Evolutionary conservation across 2,113 vertebrate species (phyloP), one percentile per base, ranked within the genome.

Genomic region (Lethenteron camtschaticum): DNA sequence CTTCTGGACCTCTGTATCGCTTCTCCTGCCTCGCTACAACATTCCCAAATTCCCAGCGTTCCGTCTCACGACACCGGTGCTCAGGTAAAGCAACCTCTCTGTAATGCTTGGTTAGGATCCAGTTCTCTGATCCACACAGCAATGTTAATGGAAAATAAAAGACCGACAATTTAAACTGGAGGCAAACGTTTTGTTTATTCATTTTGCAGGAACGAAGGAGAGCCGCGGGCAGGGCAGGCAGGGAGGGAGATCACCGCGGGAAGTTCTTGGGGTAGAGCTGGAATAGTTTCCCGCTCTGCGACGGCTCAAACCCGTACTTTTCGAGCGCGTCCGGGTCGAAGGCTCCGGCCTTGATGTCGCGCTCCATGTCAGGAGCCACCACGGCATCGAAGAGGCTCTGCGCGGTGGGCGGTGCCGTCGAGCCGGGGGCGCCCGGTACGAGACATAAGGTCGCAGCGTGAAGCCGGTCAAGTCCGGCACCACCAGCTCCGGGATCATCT

Each of bases 181-280:
- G 41, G 6, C 41, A 41, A 41, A 41, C 41, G 41, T 41, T 41
- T 41, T 41, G 41, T 41, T 41, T 41, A 41, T 41, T 41, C 41
- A 41, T 41, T 41, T 41, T 7, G 41, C 41, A 41, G 41, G 41
- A 41, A 41, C 5, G 5, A 41, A 41, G 41, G 41, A 41, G 41
- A 41, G 6, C 41, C 41, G 41, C 5, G 41, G 41, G 41, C 41
- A 41, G 41, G 41, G 41, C 41, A 41, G 41, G 41, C 41, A 7
- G 41, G 41, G 41, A 41, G 41, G 41, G 41, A 41, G 41, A 41
- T 77, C 81, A 95, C 63, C 85, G 84, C 69, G 81, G 78, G 58
- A 82, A 92, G 79, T 95, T 95, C 77, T 86, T 96, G 68, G 94
- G 92, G 76, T 85, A 87, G 24, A 96, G 79, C 76, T 85, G 82